phyloP scores from a whole-genome alignment of 1,140 invertebrate genomes.

The Pemphigus obesinymphae region DNA sequence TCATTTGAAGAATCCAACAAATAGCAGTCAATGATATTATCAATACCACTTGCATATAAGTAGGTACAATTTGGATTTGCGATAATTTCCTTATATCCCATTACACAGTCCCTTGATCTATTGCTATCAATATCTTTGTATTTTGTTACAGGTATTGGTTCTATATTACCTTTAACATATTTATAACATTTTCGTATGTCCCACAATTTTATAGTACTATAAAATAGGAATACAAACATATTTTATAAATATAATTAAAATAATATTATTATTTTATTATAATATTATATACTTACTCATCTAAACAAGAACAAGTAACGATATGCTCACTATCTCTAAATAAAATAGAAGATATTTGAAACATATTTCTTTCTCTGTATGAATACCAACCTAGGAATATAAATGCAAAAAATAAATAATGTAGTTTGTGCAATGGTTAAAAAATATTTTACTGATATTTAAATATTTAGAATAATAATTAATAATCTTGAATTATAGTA shows the following conservation, averaged over 20 bases:
- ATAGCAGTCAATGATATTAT: slow-evolving; percentile 1
- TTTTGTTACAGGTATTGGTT: not conserved
- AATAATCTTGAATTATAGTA: too few species aligned
- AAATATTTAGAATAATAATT: too few species aligned
- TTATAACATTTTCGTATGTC: not conserved
- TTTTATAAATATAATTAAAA: not conserved
- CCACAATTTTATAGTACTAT: not conserved
- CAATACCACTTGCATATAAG: slow-evolving; percentile 2
- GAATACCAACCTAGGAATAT: too few species aligned
- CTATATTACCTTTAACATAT: not conserved
- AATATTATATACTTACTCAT: not conserved
- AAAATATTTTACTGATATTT: too few species aligned
- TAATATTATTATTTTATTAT: too few species aligned
- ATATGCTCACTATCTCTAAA: not conserved
- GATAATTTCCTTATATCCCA: too few species aligned
- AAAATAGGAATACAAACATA: too few species aligned
- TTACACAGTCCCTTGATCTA: too few species aligned
- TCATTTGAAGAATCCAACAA: not conserved
- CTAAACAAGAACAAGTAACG: not conserved
- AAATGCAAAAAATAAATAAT: too few species aligned
- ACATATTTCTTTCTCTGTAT: too few species aligned
- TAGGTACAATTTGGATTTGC: not conserved
- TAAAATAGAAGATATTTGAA: not conserved
- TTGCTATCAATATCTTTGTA: not conserved
- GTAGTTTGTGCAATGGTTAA: too few species aligned